Evolutionary conservation across 2,113 vertebrate genomes (phyloP).

Genomic region (Psettodes erumei): DNA sequence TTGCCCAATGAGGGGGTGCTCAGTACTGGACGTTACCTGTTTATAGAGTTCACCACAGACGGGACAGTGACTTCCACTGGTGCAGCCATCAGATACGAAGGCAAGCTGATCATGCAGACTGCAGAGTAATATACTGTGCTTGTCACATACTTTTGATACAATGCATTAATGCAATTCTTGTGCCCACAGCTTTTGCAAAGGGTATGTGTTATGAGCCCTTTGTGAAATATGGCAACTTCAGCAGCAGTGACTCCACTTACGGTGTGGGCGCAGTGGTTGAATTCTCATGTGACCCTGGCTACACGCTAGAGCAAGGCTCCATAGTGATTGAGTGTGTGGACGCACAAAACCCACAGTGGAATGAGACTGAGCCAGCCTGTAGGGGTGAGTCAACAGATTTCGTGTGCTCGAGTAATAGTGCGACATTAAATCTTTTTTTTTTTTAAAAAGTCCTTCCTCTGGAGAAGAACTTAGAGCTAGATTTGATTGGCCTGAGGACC

Average conservation of each 20-base stretch:
- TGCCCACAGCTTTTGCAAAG: slow-evolving; percentile 88
- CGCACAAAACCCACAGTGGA: slow-evolving; percentile 93
- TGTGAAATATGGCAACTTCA: slow-evolving; percentile 98
- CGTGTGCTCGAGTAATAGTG: slow-evolving; percentile 29
- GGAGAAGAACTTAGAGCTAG: slow-evolving; percentile 25
- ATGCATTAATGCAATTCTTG: slow-evolving; percentile 3
- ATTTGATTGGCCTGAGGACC: slow-evolving; percentile 43
- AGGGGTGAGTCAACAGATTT: slow-evolving; percentile 84
- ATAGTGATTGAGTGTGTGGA: slow-evolving; percentile 95
- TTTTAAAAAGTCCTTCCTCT: slow-evolving; percentile 26
- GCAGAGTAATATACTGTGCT: background rate
- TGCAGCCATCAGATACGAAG: slow-evolving; percentile 93
- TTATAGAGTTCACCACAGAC: slow-evolving; percentile 94
- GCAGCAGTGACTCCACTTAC: slow-evolving; percentile 88
- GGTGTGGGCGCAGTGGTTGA: slow-evolving; percentile 91
- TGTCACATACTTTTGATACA: background rate
- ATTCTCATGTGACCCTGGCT: slow-evolving; percentile 94
- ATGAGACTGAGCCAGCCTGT: slow-evolving; percentile 96
- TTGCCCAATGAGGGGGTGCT: slow-evolving; percentile 95
- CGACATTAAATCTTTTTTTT: slow-evolving; percentile 28
- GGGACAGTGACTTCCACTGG: slow-evolving; percentile 90
- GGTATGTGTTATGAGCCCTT: slow-evolving; percentile 97
- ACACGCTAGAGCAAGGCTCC: slow-evolving; percentile 97
- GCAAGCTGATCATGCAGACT: slow-evolving; percentile 67
- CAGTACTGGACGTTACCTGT: slow-evolving; percentile 89